Base-by-base conservation (phyloP, 2,797 vertebrate genomes). In the Brachymystax lenok region DNA sequence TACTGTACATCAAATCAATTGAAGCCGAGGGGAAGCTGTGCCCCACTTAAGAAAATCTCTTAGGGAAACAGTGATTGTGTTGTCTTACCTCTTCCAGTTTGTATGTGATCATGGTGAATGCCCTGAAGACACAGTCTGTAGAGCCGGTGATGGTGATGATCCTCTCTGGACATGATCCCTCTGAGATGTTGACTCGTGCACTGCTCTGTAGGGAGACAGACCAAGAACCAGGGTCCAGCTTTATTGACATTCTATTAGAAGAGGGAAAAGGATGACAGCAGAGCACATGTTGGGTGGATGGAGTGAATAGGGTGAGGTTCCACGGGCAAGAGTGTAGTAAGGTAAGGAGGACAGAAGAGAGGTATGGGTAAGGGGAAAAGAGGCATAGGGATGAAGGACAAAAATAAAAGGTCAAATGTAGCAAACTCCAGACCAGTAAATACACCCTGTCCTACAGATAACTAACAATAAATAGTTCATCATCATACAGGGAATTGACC, bases 121-220 rank as follows among this genome's bases (percentile, higher is more conserved):
- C 98, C 0, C 96, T 96, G 94, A 98, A 98, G 83, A 98, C 97
- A 0, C 96, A 96, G 0, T 98, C 96, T 0, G 96, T 98, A 73
- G 97, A 96, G 69, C 98, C 98, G 0, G 97, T 98, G 92, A 99
- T 98, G 74, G 98, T 98, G 86, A 98, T 97, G 90, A 99, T 98
- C 87, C 98, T 95, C 89, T 98, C 97, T 0, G 97, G 97, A 87
- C 97, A 98, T 75, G 96, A 96, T 5, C 98, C 98, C 86, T 99
- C 98, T 0, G 98, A 99, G 92, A 99, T 98, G 90, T 98, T 99
- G 87, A 99, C 96, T 79, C 98, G 94, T 66, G 98, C 97, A 0
- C 95, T 96, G 92, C 98, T 99, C 98, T 99, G 95, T 80, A 71
- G 83, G 69, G 78, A 59, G 40, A 46, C 40, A 46, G 40, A 46